A percentile compares a stretch with the other conserved stretches of the same genome.
Evolutionary conservation across 2,888 invertebrate genomes (phyloP).

Genomic region (Melolontha melolontha): DNA sequence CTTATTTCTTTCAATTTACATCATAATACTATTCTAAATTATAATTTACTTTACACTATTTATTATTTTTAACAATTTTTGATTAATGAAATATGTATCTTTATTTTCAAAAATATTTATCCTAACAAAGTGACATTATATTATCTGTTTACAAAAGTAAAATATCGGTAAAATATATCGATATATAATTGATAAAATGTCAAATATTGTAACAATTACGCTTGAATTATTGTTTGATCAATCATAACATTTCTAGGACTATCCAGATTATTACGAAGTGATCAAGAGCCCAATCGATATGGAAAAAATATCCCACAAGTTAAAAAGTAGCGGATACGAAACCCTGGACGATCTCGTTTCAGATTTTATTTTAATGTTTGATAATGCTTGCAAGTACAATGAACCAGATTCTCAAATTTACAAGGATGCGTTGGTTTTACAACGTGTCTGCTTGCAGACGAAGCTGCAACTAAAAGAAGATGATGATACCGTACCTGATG

Average conservation of each 20-base stretch:
- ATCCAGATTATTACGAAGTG: constrained; percentile 97
- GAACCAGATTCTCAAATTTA: constrained; percentile 98
- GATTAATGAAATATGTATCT: background rate
- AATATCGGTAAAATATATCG: too few relatives aligned
- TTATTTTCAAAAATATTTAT: background rate
- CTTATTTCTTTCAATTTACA: too few relatives aligned
- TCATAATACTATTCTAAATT: too few relatives aligned
- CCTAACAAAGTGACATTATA: too few relatives aligned
- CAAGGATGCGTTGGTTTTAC: constrained; percentile 94
- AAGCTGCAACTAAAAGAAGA: constrained; percentile 86
- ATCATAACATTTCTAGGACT: constrained; percentile 71
- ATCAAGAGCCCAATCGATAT: constrained; percentile 97
- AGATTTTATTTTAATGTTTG: constrained; percentile 93
- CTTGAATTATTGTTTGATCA: too few relatives aligned
- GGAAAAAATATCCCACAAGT: constrained; percentile 90
- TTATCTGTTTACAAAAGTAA: too few relatives aligned
- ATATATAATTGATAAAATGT: too few relatives aligned
- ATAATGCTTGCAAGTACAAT: constrained; percentile 97
- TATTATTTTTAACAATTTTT: too few relatives aligned
- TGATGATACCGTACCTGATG: constrained; percentile 90
- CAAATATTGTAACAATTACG: too few relatives aligned
- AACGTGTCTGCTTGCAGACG: constrained; percentile 91
- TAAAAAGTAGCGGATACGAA: constrained; percentile 82
- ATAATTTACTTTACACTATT: too few relatives aligned
- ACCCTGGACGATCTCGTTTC: constrained; percentile 87